Evolutionary conservation across 1,140 invertebrate species (phyloP), one percentile per base, ranked within the genome.

Genomic region (Nixonia krombeini): DNA sequence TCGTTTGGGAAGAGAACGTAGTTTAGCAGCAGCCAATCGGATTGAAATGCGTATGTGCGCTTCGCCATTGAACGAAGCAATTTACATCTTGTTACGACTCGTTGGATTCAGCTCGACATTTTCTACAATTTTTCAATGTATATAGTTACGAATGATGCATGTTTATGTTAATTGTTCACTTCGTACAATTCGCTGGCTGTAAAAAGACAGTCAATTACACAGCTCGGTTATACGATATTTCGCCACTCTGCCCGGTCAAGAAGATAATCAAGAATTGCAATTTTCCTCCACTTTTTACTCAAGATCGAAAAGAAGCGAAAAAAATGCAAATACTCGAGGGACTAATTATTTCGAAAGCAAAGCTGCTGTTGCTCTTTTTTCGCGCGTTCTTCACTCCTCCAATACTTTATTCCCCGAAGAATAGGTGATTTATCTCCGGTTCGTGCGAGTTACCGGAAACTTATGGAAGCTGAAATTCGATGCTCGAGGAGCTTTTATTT

Each of bases 311-410:
- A 51, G 28, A 16, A 52, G 7, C 47, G 12, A n/a, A n/a, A 26
- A 45, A 65, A 57, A 65, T 41, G 40, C 53, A 52, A 41, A 49
- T 44, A 50, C 63, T 23, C 45, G 9, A 15, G 50, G 10, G 51
- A 59, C 44, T 55, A 55, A 59, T 50, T 66, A 50, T 50, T 55
- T 50, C 37, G 29, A 35, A 44, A 50, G 38, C 31, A 56, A 53
- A 35, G 10, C 41, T 47, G 53, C 1, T 21, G 31, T 13, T 28
- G n/a, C 7, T 7, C 37, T 21, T 25, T 50, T 49, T 55, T 26
- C 4, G 8, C 6, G 9, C 1, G 29, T 50, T 13, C 33, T 40
- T 58, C 23, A 37, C 13, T 4, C 23, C 49, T 18, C 28, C 41
- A 21, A 59, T 55, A 49, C 63, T 50, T 31, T 46, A 45, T 44